Conservation (phyloP, 2,797 vertebrate species). For the Anguilla obscura region DNA sequence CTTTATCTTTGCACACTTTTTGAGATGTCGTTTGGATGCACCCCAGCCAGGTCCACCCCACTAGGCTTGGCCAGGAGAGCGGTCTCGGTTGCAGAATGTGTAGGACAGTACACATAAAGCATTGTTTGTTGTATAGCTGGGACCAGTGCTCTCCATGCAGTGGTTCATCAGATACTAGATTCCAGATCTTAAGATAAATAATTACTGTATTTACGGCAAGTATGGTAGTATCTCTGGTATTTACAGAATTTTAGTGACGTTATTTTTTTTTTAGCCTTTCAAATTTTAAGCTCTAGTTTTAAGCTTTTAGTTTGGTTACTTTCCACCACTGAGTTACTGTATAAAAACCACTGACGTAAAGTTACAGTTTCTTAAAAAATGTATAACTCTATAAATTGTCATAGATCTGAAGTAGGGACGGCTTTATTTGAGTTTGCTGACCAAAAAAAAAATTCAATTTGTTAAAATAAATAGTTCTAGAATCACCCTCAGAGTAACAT, state of each 20-base stretch:
- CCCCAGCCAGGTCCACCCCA: conserved; percentile 6
- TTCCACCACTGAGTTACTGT: background rate
- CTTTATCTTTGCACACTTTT: conserved; percentile 36
- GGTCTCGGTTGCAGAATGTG: conserved; percentile 40
- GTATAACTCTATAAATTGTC: background rate
- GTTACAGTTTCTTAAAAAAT: background rate
- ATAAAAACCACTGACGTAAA: background rate
- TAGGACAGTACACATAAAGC: background rate
- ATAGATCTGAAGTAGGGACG: background rate
- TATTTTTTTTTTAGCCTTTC: background rate
- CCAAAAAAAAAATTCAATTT: background rate
- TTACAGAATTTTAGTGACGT: background rate
- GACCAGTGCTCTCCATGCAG: background rate
- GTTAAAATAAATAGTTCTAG: background rate
- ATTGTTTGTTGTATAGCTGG: background rate
- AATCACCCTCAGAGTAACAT: background rate
- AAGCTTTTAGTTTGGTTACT: background rate
- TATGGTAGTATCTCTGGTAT: background rate
- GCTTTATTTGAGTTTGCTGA: background rate
- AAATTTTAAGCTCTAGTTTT: background rate
- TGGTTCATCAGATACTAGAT: background rate
- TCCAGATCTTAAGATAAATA: background rate
- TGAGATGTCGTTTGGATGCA: background rate
- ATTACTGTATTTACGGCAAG: background rate
- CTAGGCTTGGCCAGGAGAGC: conserved; percentile 12